Base-by-base conservation (phyloP, 2,113 vertebrate species). In the Ranitomeya imitator region DNA sequence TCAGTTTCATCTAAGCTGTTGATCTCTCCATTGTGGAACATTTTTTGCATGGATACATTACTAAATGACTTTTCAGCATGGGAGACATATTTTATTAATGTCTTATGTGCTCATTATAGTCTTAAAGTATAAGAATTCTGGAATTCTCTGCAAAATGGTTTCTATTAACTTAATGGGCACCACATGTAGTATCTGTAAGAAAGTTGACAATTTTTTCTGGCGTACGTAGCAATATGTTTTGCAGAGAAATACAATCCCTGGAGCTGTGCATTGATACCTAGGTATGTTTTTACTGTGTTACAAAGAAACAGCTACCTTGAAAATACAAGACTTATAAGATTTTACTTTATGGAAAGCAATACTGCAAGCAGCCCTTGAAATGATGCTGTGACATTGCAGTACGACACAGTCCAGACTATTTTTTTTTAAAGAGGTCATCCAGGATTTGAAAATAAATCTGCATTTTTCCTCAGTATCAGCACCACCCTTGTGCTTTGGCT, bases 61-160 rank as follows among this genome's bases (percentile, higher is more conserved):
- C 83, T 85, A 18, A 85, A 52, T 73, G 83, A 31, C n/a, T 85
- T 73, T 84, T 84, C 67, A 73, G 65, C 23, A 73, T 73, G 14
- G 51, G 45, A 57, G 15, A 85, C 52, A 85, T 6, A 67, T 18
- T 55, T 55, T 23, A 85, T 85, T 73, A 26, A 85, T 85, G 21
- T 45, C 67, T 19, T 73, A 73, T 74, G 31, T 51, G 51, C 71
- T 69, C 65, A 57, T 73, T 65, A 54, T 21, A 54, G 60, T 51
- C 81, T 65, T 83, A 26, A 85, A 85, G 37, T 85, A 55, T 73
- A 73, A 37, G 83, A 85, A 55, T 85, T 37, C 26, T 73, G 83
- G 83, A 85, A 73, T 74, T 57, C 26, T 73, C n/a, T 57, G 18
- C n/a, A 85, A 74, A 85, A 73, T 31, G 51, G 14, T 26, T 85